These are phyloP conservation scores for Urocynchramus pylzowi DNA, from an alignment of 2,113 vertebrate species.

Conservation along the genomic window DNA sequence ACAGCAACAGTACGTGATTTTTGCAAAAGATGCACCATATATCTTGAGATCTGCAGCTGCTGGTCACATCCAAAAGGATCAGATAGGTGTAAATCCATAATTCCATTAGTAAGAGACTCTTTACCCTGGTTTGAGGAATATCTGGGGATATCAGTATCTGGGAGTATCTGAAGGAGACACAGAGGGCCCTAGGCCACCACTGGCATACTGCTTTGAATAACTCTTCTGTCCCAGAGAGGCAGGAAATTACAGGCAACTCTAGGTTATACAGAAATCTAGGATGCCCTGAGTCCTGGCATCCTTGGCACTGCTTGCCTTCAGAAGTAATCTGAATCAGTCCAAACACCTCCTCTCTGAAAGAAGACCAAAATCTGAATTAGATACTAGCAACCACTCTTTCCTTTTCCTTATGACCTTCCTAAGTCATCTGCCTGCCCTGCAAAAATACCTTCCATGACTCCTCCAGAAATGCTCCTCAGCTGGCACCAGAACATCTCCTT, in stretches of 20 bases:
- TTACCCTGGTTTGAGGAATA: background rate
- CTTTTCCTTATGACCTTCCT: background rate
- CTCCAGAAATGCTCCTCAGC: background rate
- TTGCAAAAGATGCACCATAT: background rate
- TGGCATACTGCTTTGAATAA: background rate
- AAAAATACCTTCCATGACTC: background rate
- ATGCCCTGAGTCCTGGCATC: background rate
- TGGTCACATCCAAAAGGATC: background rate
- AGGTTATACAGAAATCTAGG: background rate
- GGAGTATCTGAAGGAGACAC: background rate
- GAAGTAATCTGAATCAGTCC: background rate
- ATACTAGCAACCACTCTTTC: background rate
- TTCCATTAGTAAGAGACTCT: background rate
- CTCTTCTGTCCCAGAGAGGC: background rate
- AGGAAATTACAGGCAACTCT: background rate
- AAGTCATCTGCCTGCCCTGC: accelerated
- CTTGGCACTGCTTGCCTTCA: background rate
- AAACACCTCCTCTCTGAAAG: background rate
- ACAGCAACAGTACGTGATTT: background rate
- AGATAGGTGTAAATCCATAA: background rate
- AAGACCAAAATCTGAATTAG: background rate
- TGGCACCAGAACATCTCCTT: background rate
- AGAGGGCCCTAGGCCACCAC: background rate
- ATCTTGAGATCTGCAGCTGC: background rate
- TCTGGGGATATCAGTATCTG: background rate